Conservation (phyloP, 2,797 vertebrate genomes). For the Emydoidea blandingii region DNA sequence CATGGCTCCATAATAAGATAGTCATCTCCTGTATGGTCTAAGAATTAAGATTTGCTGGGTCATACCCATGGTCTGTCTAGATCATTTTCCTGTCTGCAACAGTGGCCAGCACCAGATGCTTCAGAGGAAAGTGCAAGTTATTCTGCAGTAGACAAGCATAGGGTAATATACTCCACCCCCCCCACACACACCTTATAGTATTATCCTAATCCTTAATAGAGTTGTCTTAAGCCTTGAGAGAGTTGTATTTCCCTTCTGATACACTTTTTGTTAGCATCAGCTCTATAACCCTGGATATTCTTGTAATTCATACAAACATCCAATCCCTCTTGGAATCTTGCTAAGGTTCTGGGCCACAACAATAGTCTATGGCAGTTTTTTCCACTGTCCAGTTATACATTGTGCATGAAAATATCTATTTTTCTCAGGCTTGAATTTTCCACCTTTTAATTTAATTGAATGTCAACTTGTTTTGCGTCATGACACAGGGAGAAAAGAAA, state of each 20-base stretch:
- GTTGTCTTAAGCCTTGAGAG: not conserved
- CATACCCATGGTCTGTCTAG: not conserved
- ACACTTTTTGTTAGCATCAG: not conserved
- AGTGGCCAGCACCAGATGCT: not conserved
- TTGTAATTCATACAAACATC: not conserved
- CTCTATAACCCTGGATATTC: not conserved
- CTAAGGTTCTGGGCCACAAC: too few species aligned
- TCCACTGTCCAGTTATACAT: not conserved
- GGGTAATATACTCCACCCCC: not conserved
- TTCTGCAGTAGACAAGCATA: not conserved
- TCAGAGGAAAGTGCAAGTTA: not conserved
- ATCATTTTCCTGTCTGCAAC: not conserved
- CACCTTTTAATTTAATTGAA: not conserved
- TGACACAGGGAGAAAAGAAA: not conserved
- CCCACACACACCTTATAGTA: not conserved
- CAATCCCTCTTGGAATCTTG: too few species aligned
- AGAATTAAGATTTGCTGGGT: not conserved
- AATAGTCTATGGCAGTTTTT: not conserved
- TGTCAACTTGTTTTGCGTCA: not conserved
- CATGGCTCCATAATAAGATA: not conserved
- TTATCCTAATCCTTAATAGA: not conserved
- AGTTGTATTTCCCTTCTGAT: not conserved
- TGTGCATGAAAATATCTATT: not conserved
- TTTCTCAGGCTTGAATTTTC: not conserved
- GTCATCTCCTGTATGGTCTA: rapidly evolving